Evolutionary conservation across 2,888 invertebrate species (phyloP).

Genomic region (Lasioglossum oenotherae): DNA sequence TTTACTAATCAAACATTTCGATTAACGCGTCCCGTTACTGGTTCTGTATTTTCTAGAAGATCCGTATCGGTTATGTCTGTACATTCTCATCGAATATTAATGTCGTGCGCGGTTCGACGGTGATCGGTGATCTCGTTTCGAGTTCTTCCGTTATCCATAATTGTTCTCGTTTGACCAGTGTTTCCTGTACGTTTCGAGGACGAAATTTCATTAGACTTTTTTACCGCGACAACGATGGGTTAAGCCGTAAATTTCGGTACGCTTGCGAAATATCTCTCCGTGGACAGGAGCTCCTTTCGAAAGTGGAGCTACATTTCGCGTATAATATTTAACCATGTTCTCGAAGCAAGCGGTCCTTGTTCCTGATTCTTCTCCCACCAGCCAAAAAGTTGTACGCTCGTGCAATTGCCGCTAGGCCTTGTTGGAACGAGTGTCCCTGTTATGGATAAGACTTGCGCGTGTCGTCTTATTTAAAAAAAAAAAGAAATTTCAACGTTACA

Average conservation of each 20-base stretch:
- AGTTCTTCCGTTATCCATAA: not conserved
- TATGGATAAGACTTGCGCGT: not conserved
- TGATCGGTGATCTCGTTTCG: not conserved
- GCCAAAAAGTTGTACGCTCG: constrained; percentile 19
- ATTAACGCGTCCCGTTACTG: constrained; percentile 55
- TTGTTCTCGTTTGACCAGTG: not conserved
- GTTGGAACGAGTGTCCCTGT: not conserved
- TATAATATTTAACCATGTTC: constrained; percentile 14
- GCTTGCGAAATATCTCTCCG: not conserved
- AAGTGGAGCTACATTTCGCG: not conserved
- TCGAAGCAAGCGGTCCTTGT: constrained; percentile 1
- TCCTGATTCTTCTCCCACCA: constrained; percentile 17
- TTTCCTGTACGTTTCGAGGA: not conserved
- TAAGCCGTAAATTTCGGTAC: not conserved
- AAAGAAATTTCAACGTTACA: not conserved
- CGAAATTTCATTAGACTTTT: not conserved
- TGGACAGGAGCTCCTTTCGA: not conserved
- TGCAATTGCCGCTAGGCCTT: not conserved
- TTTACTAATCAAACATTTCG: constrained; percentile 62
- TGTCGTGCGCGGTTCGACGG: constrained; percentile 9
- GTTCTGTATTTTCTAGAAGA: constrained; percentile 37
- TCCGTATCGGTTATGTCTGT: constrained; percentile 6
- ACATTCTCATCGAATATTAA: constrained; percentile 11
- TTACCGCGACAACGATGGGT: not conserved
- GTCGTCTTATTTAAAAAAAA: not conserved